These are phyloP conservation scores for Melikaiella ostensackeni DNA, from an alignment of 2,888 invertebrate species.

Conservation along the genomic window DNA sequence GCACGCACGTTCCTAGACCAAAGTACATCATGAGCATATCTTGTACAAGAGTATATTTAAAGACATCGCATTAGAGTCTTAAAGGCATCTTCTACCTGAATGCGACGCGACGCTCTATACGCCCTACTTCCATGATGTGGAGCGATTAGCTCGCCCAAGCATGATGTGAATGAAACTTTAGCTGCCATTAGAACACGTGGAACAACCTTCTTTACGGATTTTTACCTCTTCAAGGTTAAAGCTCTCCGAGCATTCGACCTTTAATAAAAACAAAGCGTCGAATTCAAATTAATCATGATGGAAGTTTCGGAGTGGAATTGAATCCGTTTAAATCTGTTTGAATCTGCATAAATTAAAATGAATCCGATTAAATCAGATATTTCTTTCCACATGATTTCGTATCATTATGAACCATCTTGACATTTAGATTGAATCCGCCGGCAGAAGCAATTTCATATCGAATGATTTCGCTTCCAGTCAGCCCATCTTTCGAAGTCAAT, in stretches of 20 bases:
- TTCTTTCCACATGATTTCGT: no score
- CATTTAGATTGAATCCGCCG: no score
- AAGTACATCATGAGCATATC: not conserved
- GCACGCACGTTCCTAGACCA: conserved; percentile 3
- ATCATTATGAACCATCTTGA: no score
- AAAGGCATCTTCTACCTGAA: conserved; percentile 38
- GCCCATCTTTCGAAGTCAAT: no score
- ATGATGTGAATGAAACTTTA: conserved; percentile 37
- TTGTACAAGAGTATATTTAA: conserved; percentile 18
- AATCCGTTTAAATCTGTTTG: no score
- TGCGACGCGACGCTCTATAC: conserved; percentile 11
- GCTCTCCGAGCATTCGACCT: no score
- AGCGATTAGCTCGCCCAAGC: conserved; percentile 29
- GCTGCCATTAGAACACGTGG: not conserved
- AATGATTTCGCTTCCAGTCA: not conserved
- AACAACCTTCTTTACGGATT: not conserved
- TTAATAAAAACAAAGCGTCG: no score
- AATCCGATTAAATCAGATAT: no score
- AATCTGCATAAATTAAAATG: no score
- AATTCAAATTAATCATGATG: no score
- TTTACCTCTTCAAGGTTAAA: not conserved
- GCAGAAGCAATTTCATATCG: no score
- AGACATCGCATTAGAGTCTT: conserved; percentile 24
- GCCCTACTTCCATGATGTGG: conserved; percentile 20
- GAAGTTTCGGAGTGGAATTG: no score